phyloP scores from a whole-genome alignment of 2,888 invertebrate genomes.

The Rotaria macrura region DNA sequence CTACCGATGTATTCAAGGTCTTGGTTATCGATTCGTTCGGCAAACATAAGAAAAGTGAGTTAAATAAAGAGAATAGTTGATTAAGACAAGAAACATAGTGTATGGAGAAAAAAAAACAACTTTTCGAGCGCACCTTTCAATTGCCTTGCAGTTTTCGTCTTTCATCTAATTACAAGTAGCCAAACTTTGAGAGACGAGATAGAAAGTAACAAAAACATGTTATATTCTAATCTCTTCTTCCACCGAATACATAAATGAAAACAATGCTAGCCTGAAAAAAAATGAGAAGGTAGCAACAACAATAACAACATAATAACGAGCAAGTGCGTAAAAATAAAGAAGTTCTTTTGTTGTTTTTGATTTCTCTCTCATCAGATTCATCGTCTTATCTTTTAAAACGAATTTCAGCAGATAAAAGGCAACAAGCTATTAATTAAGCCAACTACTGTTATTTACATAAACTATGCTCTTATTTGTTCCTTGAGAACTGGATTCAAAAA shows the following conservation, averaged over 20 bases:
- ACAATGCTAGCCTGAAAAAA: not conserved
- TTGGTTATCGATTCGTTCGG: not conserved
- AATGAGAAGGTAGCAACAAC: not conserved
- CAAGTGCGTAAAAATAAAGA: not conserved
- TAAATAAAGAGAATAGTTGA: not conserved
- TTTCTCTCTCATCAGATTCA: not conserved
- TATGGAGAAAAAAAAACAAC: not conserved
- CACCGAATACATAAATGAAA: not conserved
- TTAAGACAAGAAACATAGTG: not conserved
- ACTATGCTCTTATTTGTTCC: no score
- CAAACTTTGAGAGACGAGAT: not conserved
- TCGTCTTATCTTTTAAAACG: not conserved
- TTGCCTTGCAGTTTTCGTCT: not conserved
- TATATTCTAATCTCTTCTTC: not conserved
- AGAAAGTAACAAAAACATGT: not conserved
- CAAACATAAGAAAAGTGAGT: not conserved
- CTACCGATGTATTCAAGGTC: not conserved
- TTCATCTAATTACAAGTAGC: not conserved
- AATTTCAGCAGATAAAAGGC: no score
- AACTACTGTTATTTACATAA: no score
- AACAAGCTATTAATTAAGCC: no score
- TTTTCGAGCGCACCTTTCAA: not conserved
- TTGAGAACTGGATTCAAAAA: no score
- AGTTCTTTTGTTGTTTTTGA: not conserved
- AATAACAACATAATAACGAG: not conserved